Evolutionary conservation across 2,113 vertebrate species (phyloP), one percentile per base, ranked within the genome.

Genomic region (Eclectus roratus): DNA sequence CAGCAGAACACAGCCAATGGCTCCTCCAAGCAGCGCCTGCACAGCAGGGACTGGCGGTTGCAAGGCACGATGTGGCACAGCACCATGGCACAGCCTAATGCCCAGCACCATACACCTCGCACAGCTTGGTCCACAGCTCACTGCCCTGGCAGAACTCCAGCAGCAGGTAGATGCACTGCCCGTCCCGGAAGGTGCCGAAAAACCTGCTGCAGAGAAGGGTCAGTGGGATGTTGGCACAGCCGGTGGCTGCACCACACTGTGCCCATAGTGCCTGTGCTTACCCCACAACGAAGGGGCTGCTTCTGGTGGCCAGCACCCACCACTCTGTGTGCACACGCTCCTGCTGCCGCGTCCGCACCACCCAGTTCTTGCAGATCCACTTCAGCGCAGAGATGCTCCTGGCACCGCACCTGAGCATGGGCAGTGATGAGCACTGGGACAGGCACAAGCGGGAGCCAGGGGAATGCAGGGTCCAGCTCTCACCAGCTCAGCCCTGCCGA

Each of bases 51-150:
- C 10, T 4, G 0, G 35, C 2, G 1, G 27, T 10, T 17, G 43
- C 25, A 14, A 5, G 27, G 46, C 46, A 28, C 17, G 6, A 33
- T 23, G 13, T 27, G 18, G 46, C 46, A 27, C 11, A 23, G 46
- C 29, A 7, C 8, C 27, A 52, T 29, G 12, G n/a, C n/a, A 37
- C 35, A n/a, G 43, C 44, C 29, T 41, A 9, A 4, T 4, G 20
- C 15, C 33, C 5, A 3, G 25, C 56, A 23, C 56, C 97, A 87
- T 92, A 98, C 98, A 88, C 96, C 98, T 98, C 98, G 25, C 98
- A 98, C 64, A 99, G 98, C 85, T 98, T 98, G 93, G 98, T 98
- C 98, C 98, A 98, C 85, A 98, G 97, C 92, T 99, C 98, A 5
- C 98, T 98, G 12, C 98, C 98, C 17, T 80, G 85, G 64, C 98